Evolutionary conservation across 2,797 vertebrate genomes (phyloP), one percentile per base, ranked within the genome.

Genomic region (Siniperca obscura): DNA sequence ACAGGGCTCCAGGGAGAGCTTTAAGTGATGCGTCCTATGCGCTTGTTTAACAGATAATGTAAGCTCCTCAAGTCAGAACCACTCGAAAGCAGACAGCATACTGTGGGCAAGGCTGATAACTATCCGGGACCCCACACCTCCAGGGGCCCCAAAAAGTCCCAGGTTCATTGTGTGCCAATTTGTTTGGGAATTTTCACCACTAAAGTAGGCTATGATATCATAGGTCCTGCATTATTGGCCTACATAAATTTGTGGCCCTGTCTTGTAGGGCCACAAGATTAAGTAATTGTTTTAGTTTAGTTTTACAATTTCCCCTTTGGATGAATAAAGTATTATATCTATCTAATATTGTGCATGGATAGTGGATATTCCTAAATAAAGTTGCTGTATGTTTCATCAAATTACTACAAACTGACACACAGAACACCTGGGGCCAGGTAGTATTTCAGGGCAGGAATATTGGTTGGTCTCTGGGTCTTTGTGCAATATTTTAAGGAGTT

Each of bases 41-140:
- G 86, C 86, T 74, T 85, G 60, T 87, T 90, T 56, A 85, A 73
- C 72, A 85, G 55, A 88, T 90, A 86, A 88, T 82, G 86, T 86
- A 25, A 81, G 62, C 76, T 80, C 64, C 66, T 82, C 76, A 59
- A 72, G 73, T 78, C 85, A 83, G 50, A 85, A 42, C 52, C 82
- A 82, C 69, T 70, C 27, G 2, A 53, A 70, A 62, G 78, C 70
- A 71, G 8, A 44, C 78, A 72, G 59, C 27, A 44, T 1, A 56
- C 42, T 7, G 48, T 5, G 25, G 44, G 25, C 61, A 55, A 61
- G 66, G 48, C 30, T 74, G 38, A 8, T 1, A 61, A 55, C 56
- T 66, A 40, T 22, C 27, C 19, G 5, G 19, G 62, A 72, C 12
- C 55, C 36, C 38, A 9, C 1, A 34, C 30, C 16, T 56, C 7